phyloP scores from a whole-genome alignment of 2,113 vertebrate genomes.

The Dasyornis broadbenti region DNA sequence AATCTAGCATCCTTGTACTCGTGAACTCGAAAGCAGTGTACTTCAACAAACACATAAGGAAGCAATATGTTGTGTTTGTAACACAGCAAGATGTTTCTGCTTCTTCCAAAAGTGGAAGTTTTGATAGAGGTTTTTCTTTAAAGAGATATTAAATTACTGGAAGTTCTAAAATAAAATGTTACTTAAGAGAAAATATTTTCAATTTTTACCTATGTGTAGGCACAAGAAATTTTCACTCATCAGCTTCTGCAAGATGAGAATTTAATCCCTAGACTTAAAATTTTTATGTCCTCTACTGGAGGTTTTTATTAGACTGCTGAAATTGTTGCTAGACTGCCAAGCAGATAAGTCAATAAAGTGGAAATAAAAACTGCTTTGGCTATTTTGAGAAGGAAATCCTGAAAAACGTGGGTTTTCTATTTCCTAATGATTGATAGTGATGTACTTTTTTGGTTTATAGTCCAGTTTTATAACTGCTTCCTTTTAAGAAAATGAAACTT shows the following conservation, averaged over 20 bases:
- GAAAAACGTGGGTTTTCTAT: neutral
- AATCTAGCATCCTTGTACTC: neutral
- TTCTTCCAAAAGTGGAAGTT: slow-evolving; percentile 34
- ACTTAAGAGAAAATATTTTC: neutral
- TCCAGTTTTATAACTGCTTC: neutral
- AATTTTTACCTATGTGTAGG: neutral
- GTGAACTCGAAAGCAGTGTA: neutral
- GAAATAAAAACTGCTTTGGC: neutral
- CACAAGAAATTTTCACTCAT: neutral
- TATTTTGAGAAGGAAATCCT: neutral
- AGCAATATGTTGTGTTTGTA: neutral
- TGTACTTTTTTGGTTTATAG: neutral
- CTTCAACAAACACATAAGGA: neutral
- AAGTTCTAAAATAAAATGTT: neutral
- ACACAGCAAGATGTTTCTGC: slow-evolving; percentile 42
- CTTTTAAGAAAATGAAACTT: neutral
- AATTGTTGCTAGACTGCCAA: neutral
- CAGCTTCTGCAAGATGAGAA: neutral
- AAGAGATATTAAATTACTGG: neutral
- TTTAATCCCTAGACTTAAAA: neutral
- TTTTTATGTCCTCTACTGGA: neutral
- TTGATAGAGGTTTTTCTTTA: neutral
- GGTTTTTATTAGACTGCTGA: neutral
- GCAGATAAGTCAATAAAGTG: neutral
- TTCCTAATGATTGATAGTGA: neutral